phyloP scores from a whole-genome alignment of 2,113 vertebrate species.

The Arenaria interpres region DNA sequence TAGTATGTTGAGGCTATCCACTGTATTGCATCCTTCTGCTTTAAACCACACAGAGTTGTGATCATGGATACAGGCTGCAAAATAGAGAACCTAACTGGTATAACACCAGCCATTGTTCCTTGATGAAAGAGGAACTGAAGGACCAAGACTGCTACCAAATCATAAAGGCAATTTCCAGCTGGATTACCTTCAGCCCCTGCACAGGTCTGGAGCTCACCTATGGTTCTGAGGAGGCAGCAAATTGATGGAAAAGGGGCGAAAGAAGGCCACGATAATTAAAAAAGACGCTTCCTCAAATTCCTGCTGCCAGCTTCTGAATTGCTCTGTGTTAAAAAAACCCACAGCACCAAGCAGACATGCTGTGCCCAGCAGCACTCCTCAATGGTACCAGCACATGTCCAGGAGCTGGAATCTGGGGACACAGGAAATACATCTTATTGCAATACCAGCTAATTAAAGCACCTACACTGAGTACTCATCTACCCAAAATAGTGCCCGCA shows the following conservation, averaged over 20 bases:
- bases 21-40: neutral
- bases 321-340: neutral
- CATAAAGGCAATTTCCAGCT: neutral
- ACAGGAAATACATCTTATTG: neutral
- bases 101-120: neutral
- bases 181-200: neutral
- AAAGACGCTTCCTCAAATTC: neutral
- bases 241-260: neutral
- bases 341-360: neutral
- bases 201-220: neutral
- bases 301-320: neutral
- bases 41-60: neutral
- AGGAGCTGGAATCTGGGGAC: neutral
- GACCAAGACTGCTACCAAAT: neutral
- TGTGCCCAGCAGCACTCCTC: neutral
- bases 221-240: neutral
- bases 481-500: neutral
- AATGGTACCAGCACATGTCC: neutral
- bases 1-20: neutral
- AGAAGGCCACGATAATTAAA: neutral
- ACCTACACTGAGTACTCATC: neutral
- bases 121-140: neutral
- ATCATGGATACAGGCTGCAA: neutral
- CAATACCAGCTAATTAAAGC: neutral
- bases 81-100: rapidly evolving